Evolutionary conservation across 2,888 invertebrate genomes (phyloP).

Genomic region (Camptogramma bilineatum): DNA sequence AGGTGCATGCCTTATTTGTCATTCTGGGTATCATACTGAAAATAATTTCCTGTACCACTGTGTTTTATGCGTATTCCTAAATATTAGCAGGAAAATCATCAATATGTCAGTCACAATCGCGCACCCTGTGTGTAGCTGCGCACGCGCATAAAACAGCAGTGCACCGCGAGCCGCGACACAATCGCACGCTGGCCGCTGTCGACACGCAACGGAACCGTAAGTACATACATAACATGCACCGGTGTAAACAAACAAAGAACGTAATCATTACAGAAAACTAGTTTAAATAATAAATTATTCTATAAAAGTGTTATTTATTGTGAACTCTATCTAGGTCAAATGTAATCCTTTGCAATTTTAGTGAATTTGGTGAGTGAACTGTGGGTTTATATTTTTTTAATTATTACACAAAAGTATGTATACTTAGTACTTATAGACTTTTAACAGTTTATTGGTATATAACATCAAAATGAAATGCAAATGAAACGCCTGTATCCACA

Average conservation of each 20-base stretch:
- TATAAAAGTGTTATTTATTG: background rate
- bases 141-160: slow-evolving; percentile 72
- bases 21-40: slow-evolving; percentile 16
- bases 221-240: slow-evolving; percentile 50
- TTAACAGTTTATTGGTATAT: too few relatives aligned
- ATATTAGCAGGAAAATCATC: slow-evolving; percentile 51
- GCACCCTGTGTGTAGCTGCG: slow-evolving; percentile 72
- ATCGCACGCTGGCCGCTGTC: slow-evolving; percentile 66
- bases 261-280: slow-evolving; percentile 4
- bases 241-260: slow-evolving; percentile 32
- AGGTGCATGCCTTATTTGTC: background rate
- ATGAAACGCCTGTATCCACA: too few relatives aligned
- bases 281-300: background rate
- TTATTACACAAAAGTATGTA: too few relatives aligned
- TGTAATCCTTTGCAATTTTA: too few relatives aligned
- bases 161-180: slow-evolving; percentile 61
- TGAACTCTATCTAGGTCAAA: background rate
- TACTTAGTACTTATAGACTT: too few relatives aligned
- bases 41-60: slow-evolving; percentile 8
- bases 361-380: too few relatives aligned
- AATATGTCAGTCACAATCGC: slow-evolving; percentile 42
- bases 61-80: slow-evolving; percentile 19
- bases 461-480: too few relatives aligned
- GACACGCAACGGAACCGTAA: slow-evolving; percentile 67
- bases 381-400: too few relatives aligned